Evolutionary conservation across 1,140 invertebrate genomes (phyloP), one percentile per base, ranked within the genome.

Genomic region (Papilio polyxenes): DNA sequence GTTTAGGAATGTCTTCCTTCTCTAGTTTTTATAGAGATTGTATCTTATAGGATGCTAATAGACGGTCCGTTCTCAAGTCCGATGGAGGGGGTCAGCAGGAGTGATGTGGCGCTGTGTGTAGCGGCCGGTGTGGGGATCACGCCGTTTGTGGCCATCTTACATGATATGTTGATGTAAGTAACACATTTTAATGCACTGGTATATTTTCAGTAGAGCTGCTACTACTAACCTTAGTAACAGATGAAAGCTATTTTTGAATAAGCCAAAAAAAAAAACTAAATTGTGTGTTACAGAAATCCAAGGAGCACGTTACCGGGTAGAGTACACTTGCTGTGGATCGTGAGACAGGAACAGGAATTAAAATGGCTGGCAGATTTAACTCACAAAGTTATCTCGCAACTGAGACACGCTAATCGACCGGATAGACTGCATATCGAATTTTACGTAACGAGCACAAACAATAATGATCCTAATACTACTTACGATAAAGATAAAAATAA

Each of bases 91-190:
- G 87, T 88, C 8, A 80, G 85, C 31, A 75, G 80, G 3, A 83
- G 85, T 56, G 86, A 87, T 17, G 86, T 92, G 7, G 90, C 92
- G 23, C 83, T 95, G 23, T 95, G 94, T 74, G 89, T 95, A n/a
- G 94, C 92, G 6, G 93, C 94, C 9, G 93, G 94, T 9, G 92
- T 94, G 7, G 94, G 94, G 0, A 92, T 95, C 65, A 94, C 94
- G 11, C 92, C 94, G 0, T 94, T 93, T 85, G 91, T 93, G 0
- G 62, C 92, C 4, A 77, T 92, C 53, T 75, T 94, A 49, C 85
- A 86, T 11, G 81, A 90, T 15, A 86, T 93, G 81, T 72, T 89
- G 3, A 80, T 78, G 91, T 92, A 81, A 86, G 86, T 86, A 75
- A 76, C 49, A 23, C 9, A 23, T 83, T 75, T 77, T 77, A 78